These are phyloP conservation scores for Dufourea novaeangliae DNA, from an alignment of 1,140 invertebrate species.

Conservation along the genomic window DNA sequence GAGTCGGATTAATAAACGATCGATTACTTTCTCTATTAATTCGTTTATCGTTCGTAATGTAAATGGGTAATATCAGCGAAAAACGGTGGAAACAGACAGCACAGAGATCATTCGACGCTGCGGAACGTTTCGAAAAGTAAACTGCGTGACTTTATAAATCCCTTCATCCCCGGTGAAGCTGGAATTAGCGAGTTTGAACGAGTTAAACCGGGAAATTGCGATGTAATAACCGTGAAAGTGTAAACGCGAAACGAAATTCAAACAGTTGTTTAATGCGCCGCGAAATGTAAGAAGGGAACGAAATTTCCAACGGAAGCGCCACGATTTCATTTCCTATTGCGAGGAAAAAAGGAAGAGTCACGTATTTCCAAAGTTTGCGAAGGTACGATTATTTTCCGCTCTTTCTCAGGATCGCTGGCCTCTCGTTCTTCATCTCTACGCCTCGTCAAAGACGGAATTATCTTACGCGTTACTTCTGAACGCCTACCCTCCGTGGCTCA, in stretches of 20 bases:
- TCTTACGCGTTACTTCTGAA: background rate
- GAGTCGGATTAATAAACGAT: background rate
- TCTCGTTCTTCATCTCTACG: background rate
- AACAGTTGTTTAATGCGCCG: slow-evolving; percentile 17
- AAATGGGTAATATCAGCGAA: background rate
- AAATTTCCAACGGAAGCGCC: background rate
- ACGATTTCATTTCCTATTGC: slow-evolving; percentile 8
- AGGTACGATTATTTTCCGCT: background rate
- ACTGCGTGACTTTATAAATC: background rate
- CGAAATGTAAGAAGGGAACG: background rate
- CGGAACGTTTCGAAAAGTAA: background rate
- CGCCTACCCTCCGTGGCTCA: background rate
- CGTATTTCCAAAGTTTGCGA: background rate
- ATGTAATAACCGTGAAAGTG: slow-evolving; percentile 7
- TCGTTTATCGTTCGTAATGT: background rate
- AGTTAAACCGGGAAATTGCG: background rate
- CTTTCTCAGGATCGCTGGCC: background rate
- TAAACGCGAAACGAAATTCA: slow-evolving; percentile 11
- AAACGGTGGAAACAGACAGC: background rate
- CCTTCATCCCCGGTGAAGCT: background rate
- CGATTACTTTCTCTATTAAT: background rate
- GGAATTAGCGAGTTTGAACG: background rate
- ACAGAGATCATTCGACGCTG: background rate
- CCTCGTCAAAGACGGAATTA: slow-evolving; percentile 19
- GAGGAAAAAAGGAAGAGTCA: background rate